Conservation (phyloP, 2,113 vertebrate species). For the Ia io region DNA sequence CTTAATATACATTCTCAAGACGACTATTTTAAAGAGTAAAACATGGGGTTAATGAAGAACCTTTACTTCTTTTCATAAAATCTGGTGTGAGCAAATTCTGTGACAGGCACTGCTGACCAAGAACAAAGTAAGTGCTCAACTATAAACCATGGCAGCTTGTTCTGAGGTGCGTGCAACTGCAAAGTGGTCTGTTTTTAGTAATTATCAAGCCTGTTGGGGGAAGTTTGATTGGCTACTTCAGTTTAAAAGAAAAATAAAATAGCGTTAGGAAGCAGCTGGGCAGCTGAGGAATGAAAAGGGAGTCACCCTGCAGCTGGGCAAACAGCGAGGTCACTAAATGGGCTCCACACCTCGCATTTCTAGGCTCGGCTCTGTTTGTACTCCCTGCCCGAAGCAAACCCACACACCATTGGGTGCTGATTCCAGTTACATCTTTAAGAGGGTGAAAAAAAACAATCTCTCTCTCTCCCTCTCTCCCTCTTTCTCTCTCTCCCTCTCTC, state of each 20-base stretch:
- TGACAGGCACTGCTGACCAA: not conserved
- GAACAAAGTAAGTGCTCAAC: not conserved
- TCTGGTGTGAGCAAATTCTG: not conserved
- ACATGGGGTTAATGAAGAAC: not conserved
- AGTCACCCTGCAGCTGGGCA: constrained; percentile 71
- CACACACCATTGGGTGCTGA: constrained; percentile 10
- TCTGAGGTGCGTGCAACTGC: not conserved
- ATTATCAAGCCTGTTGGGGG: constrained; percentile 38
- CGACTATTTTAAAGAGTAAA: not conserved
- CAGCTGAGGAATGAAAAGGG: constrained; percentile 51
- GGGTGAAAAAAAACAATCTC: not conserved
- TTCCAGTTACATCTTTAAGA: constrained; percentile 43
- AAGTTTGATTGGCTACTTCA: constrained; percentile 28
- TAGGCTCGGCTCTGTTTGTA: constrained; percentile 61
- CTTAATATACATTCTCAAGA: not conserved
- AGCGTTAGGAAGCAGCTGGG: constrained; percentile 45
- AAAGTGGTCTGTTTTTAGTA: constrained; percentile 56
- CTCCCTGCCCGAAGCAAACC: constrained; percentile 41
- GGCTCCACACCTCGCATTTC: constrained; percentile 43
- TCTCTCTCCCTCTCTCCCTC: too few species aligned
- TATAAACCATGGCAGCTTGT: not conserved
- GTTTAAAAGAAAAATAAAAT: constrained; percentile 67
- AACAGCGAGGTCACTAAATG: constrained; percentile 47
- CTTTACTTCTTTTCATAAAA: constrained; percentile 29
- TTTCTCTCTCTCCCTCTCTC: not conserved